A percentile compares a stretch with the other conserved stretches of the same genome.
These are phyloP conservation scores for Callyntrura guangdongensis DNA, from an alignment of 2,888 invertebrate genomes.

Conservation along the genomic window DNA sequence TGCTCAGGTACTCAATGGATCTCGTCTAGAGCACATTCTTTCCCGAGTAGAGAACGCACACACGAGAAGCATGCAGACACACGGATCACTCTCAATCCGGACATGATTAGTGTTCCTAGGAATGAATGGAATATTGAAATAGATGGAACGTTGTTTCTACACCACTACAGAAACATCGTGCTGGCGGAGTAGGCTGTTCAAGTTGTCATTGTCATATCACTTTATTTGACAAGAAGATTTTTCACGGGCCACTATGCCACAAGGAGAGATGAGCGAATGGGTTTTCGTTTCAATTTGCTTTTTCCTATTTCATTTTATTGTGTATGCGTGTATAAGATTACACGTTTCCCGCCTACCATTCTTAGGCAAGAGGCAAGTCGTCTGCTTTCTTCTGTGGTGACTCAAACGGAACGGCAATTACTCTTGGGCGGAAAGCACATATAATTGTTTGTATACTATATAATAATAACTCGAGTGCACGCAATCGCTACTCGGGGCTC, in stretches of 20 bases:
- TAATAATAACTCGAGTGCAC: too few species aligned
- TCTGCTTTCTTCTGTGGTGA: too few species aligned
- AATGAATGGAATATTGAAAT: constrained; percentile 60
- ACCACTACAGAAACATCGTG: constrained; percentile 1
- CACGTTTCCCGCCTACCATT: too few species aligned
- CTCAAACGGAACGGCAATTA: constrained; percentile 17
- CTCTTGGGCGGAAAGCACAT: background rate
- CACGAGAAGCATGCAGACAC: constrained; percentile 49
- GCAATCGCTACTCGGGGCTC: too few species aligned
- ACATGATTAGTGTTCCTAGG: constrained; percentile 61
- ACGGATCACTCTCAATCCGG: constrained; percentile 62
- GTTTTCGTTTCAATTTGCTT: too few species aligned
- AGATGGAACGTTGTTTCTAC: background rate
- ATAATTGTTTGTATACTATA: background rate
- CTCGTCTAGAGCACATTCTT: constrained; percentile 58
- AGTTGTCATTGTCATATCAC: constrained; percentile 47
- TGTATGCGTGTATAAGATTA: too few species aligned
- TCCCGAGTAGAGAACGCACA: constrained; percentile 50
- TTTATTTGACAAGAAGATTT: constrained; percentile 49
- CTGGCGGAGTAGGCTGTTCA: background rate
- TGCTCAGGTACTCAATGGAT: constrained; percentile 67
- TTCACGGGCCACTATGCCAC: background rate
- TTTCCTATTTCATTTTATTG: too few species aligned
- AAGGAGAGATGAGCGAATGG: background rate
- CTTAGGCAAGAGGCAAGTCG: background rate